Conservation (phyloP, 2,888 invertebrate genomes). For the Stratiomys singularior region DNA sequence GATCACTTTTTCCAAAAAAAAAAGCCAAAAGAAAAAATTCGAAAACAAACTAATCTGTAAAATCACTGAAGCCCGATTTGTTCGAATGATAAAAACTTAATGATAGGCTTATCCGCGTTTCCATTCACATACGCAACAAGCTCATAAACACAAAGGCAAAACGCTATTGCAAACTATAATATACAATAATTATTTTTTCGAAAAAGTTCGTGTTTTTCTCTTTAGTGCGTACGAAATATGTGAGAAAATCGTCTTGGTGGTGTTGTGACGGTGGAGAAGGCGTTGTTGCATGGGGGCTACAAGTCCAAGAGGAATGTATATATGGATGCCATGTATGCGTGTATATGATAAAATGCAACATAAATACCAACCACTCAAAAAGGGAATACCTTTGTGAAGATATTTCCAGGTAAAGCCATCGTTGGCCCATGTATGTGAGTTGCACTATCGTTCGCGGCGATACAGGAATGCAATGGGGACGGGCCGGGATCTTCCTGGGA, state of each 20-base stretch:
- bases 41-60: slow-evolving; percentile 38
- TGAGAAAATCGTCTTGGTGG: slow-evolving; percentile 13
- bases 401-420: not conserved
- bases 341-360: slow-evolving; percentile 10
- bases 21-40: too few relatives aligned
- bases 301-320: not conserved
- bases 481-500: slow-evolving; percentile 11
- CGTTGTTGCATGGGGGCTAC: slow-evolving; percentile 23
- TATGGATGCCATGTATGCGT: not conserved
- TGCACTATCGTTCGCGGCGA: not conserved
- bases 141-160: slow-evolving; percentile 23
- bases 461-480: slow-evolving; percentile 7
- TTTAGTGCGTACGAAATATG: slow-evolving; percentile 24
- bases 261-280: slow-evolving; percentile 23
- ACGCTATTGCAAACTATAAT: slow-evolving; percentile 23
- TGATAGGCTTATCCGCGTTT: slow-evolving; percentile 42
- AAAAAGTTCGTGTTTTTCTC: slow-evolving; percentile 28
- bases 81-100: slow-evolving; percentile 46
- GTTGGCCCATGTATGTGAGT: not conserved
- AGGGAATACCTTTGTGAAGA: not conserved
- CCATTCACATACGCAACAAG: slow-evolving; percentile 37
- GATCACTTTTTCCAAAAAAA: not conserved
- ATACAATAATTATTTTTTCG: slow-evolving; percentile 26
- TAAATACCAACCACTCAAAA: slow-evolving; percentile 17
- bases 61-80: slow-evolving; percentile 44